Evolutionary conservation across 2,797 vertebrate genomes (phyloP), one percentile per base, ranked within the genome.

Genomic region (Cynopterus sphinx): DNA sequence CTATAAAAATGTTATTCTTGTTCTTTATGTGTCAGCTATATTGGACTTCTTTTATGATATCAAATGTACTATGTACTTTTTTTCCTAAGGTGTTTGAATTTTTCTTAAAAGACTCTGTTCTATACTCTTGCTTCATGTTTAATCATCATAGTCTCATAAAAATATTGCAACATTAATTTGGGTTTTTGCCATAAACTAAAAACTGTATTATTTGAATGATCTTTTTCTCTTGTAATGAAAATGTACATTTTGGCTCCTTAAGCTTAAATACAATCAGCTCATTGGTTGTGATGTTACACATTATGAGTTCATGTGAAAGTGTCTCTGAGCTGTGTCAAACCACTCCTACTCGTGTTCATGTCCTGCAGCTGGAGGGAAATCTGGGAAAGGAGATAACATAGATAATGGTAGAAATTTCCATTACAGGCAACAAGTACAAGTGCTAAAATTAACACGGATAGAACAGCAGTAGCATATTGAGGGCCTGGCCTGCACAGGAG

Each of bases 331-430:
- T 82, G 46, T 36, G 81, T 96, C 87, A 87, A 43, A 74, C 93
- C 41, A 68, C 67, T 84, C 75, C 63, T 85, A 19, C 31, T 78
- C 41, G 61, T 87, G 63, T 92, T 90, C 33, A 65, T 67, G 86
- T 92, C 82, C 63, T 96, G 83, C 74, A 87, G 59, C 93, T 77
- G 78, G 83, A 57, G 85, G 96, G 91, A 92, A 96, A 92, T 96
- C 93, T 97, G 94, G 96, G 89, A 21, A 82, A 89, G 57, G 70
- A 96, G 96, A 92, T 97, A 97, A 92, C 85, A 57, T 3, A 73
- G 96, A 95, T 88, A 94, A 82, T 83, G 78, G 91, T 49, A 95
- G 96, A 94, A 89, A 75, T 97, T 96, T 94, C 96, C 91, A 92
- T 89, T 51, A 67, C 46, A 74, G 81, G 74, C 51, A 94, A 73